Evolutionary conservation across 2,888 invertebrate species (phyloP), one percentile per base, ranked within the genome.

Genomic region (Allygus modestus): DNA sequence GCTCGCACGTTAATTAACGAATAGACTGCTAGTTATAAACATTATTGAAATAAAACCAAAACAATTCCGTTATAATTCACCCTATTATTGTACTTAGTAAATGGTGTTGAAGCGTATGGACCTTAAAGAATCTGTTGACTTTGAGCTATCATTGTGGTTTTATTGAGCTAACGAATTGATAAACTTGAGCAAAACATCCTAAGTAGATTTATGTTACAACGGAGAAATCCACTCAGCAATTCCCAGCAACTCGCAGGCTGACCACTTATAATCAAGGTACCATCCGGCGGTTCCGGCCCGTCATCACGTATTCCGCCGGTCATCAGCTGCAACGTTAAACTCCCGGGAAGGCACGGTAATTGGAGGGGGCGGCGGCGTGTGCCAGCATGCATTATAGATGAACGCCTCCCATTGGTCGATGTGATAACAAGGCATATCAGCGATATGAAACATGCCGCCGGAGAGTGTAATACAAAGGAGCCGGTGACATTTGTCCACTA

Each of bases 351-450:
- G 15, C 31, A 31, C 12, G n/a, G 69, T 71, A 71, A 71, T 54
- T 81, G 69, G 82, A 11, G 46, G 69, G 69, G 51, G 71, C 0
- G 26, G 69, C 46, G 73, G 71, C 69, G 82, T 71, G 82, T 46
- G 75, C 75, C 75, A 46, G 26, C 75, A 77, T 77, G 75, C 75
- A 77, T 77, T 77, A 77, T 15, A 77, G 26, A 77, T 77, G 65
- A 31, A 28, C 65, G 31, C 2, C 65, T 31, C 28, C 65, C 23
- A 58, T 58, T 26, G 58, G 31, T 15, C 31, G 31, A 31, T 9
- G 5, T 65, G 65, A 65, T 65, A 65, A 65, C 65, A 31, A 65
- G 65, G 2, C 26, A 65, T 28, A 28, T 54, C 54, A 23, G 20
- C 11, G 54, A 65, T 65, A 65, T 65, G 65, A 65, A 65, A 15